A percentile compares a stretch with the other conserved stretches of the same genome.
These are phyloP conservation scores for Chaetodon trifascialis DNA, from an alignment of 2,113 vertebrate species.

Conservation along the genomic window DNA sequence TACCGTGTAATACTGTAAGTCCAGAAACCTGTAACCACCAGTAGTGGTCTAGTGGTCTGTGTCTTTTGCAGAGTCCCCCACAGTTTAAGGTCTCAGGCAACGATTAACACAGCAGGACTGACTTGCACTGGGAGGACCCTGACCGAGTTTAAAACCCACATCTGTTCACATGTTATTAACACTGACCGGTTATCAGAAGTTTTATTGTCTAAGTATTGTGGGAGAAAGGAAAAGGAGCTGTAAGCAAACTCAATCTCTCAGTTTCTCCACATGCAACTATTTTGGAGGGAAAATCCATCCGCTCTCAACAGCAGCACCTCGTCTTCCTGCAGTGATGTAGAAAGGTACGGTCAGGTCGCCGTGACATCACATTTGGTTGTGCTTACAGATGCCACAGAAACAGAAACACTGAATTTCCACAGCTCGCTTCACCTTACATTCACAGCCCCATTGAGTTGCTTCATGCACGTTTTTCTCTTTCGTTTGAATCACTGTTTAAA, in stretches of 20 bases:
- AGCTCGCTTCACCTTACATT: not conserved
- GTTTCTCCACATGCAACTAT: not conserved
- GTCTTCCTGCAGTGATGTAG: too few species aligned
- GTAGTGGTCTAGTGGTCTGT: too few species aligned
- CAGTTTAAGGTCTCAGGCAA: not conserved
- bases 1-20: not conserved
- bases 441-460: too few species aligned
- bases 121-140: not conserved
- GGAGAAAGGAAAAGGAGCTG: not conserved
- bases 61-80: not conserved
- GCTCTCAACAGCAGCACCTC: too few species aligned
- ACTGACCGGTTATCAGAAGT: not conserved
- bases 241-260: not conserved
- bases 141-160: slow-evolving; percentile 13
- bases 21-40: not conserved
- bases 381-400: too few species aligned
- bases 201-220: not conserved
- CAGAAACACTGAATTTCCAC: not conserved
- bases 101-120: slow-evolving; percentile 7
- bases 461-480: not conserved
- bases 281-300: too few species aligned
- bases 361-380: too few species aligned
- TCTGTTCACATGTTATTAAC: not conserved
- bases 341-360: too few species aligned
- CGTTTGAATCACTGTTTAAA: not conserved